Base-by-base conservation (phyloP, 2,113 vertebrate genomes). In the Hystrix brachyura region DNA sequence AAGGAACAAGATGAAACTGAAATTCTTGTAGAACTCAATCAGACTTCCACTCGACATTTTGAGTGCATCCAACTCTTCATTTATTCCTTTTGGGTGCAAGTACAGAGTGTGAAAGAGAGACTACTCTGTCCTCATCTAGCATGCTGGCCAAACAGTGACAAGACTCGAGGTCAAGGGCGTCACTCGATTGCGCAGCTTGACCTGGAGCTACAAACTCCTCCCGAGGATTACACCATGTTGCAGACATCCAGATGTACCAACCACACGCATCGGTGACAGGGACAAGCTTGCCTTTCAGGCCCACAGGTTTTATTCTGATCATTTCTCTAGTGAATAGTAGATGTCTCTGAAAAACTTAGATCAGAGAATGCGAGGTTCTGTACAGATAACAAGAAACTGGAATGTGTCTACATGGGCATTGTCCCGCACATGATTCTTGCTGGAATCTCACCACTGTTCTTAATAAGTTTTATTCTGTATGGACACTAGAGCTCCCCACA, bases 261-360 rank as follows among this genome's bases (percentile, higher is more conserved):
- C 3, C 9, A 1, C 25, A 48, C 71, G 0, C 46, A 15, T 3
- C 0, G 1, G 2, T 1, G 7, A 21, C 13, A 19, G 21, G 0
- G n/a, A 8, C 4, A 32, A 29, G 32, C 46, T 62, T 34, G 1
- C 1, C 23, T 19, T 60, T 59, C 7, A 72, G 19, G n/a, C 29
- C 32, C 21, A 43, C 10, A 78, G 17, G 14, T 29, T 95, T 64
- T 43, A 18, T 60, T 79, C 80, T 23, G 51, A 34, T n/a, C 85
- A 7, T 60, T 78, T 59, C 65, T 62, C 15, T 18, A 32, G 4
- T n/a, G 10, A 84, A 29, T 5, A 19, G 17, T 53, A 69, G 79
- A 69, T 29, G 4, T 4, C 18, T 79, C 27, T 65, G 29, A 46
- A 53, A 51, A 46, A 38, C 29, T 19, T 71, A 81, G 69, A 85